phyloP scores from a whole-genome alignment of 2,888 invertebrate genomes.

The Bellardia bayeri region DNA sequence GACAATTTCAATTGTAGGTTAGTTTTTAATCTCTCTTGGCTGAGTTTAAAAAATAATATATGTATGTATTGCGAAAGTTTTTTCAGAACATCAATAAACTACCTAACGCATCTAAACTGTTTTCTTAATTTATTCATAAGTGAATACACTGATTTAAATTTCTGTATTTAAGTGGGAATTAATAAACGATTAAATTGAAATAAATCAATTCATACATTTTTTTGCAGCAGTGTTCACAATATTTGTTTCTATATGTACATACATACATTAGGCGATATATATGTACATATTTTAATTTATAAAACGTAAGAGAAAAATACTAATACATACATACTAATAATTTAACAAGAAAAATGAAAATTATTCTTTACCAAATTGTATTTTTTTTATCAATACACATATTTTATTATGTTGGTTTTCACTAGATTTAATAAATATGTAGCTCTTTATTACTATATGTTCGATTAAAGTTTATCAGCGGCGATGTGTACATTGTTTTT shows the following conservation, averaged over 20 bases:
- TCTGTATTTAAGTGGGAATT: slow-evolving; percentile 14
- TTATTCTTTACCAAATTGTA: neutral
- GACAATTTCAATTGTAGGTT: too few relatives aligned
- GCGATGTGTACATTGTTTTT: too few relatives aligned
- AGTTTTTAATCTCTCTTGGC: too few relatives aligned
- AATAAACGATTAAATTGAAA: slow-evolving; percentile 36
- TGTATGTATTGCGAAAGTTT: too few relatives aligned
- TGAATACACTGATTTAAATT: neutral
- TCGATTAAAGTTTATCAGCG: neutral
- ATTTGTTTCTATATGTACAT: neutral
- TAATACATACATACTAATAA: neutral
- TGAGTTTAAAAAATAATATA: too few relatives aligned
- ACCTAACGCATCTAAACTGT: neutral
- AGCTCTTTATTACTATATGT: neutral
- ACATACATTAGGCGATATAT: too few relatives aligned
- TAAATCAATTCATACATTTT: slow-evolving; percentile 21
- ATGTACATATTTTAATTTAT: too few relatives aligned
- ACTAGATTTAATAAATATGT: neutral
- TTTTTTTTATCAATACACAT: too few relatives aligned
- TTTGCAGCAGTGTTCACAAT: neutral
- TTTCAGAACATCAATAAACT: too few relatives aligned
- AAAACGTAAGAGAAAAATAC: too few relatives aligned
- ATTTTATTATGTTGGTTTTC: neutral
- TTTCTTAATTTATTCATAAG: neutral
- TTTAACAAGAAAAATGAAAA: neutral